These are phyloP conservation scores for Excalfactoria chinensis DNA, from an alignment of 2,113 vertebrate species.

Conservation along the genomic window DNA sequence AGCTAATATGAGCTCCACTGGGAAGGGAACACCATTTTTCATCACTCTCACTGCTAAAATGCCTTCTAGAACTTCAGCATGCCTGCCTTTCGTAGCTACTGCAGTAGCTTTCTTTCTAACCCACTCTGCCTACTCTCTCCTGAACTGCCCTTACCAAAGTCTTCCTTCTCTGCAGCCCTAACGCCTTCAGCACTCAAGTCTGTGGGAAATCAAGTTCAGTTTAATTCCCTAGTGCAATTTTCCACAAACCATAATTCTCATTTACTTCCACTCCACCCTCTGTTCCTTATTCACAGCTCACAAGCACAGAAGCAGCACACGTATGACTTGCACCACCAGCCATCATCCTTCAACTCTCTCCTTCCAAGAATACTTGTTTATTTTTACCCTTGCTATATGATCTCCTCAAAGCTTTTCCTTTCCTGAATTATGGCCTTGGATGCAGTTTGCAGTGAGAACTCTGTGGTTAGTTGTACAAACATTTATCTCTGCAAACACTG, in stretches of 20 bases:
- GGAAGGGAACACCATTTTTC: rapidly evolving
- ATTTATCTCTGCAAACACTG: neutral
- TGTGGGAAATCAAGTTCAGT: neutral
- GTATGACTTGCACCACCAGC: neutral
- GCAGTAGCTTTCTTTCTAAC: neutral
- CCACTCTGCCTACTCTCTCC: neutral
- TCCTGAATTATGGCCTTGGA: neutral
- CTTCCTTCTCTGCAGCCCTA: neutral
- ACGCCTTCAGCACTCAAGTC: neutral
- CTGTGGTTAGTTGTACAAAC: neutral
- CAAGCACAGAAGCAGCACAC: rapidly evolving
- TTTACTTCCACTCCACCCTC: neutral
- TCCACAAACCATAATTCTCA: neutral
- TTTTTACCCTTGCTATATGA: neutral
- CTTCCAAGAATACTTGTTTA: neutral
- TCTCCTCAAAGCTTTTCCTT: neutral
- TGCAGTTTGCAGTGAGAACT: neutral
- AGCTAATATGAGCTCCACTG: neutral
- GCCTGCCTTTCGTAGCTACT: neutral
- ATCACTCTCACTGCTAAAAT: neutral
- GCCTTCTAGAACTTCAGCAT: rapidly evolving
- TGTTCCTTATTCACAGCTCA: neutral
- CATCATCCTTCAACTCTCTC: neutral
- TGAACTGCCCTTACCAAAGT: neutral
- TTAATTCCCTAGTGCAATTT: neutral